Percentiles rank a stretch among this genome's conserved stretches.
Conservation (phyloP, 2,888 invertebrate species). For the Lamellibrachia satsuma region DNA sequence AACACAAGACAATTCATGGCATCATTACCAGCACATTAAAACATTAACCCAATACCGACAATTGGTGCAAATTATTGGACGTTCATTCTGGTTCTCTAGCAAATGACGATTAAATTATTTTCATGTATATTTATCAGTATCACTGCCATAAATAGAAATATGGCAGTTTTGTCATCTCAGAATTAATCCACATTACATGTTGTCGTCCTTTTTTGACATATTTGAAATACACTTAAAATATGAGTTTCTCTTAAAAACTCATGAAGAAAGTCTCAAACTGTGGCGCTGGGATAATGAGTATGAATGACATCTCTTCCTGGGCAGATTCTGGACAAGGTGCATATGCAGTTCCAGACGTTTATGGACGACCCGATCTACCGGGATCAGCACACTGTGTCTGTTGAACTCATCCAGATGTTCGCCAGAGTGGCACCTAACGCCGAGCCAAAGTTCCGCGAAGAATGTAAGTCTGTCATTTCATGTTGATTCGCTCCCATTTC, state of each 20-base stretch:
- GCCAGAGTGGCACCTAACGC: constrained; percentile 73
- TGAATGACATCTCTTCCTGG: neutral
- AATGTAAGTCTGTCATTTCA: constrained; percentile 67
- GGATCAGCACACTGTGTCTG: constrained; percentile 67
- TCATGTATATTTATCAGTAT: no score
- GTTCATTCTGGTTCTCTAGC: no score
- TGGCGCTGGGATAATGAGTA: neutral
- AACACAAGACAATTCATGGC: no score
- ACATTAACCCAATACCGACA: no score
- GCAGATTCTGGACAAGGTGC: constrained; percentile 65
- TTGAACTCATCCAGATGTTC: constrained; percentile 73
- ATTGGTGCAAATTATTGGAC: no score
- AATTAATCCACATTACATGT: no score
- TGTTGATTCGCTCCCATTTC: neutral
- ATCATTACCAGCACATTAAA: no score
- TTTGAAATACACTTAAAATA: no score
- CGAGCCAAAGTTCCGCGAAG: constrained; percentile 72
- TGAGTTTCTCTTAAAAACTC: neutral
- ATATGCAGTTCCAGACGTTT: constrained; percentile 66
- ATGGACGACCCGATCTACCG: constrained; percentile 65
- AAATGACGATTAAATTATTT: no score
- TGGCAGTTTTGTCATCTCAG: no score
- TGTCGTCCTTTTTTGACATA: no score
- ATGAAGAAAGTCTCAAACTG: neutral
- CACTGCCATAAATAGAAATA: no score